Percentiles rank a stretch among this genome's conserved stretches.
These are phyloP conservation scores for Notarius quadriscutis DNA, from an alignment of 2,113 vertebrate species.

Conservation along the genomic window DNA sequence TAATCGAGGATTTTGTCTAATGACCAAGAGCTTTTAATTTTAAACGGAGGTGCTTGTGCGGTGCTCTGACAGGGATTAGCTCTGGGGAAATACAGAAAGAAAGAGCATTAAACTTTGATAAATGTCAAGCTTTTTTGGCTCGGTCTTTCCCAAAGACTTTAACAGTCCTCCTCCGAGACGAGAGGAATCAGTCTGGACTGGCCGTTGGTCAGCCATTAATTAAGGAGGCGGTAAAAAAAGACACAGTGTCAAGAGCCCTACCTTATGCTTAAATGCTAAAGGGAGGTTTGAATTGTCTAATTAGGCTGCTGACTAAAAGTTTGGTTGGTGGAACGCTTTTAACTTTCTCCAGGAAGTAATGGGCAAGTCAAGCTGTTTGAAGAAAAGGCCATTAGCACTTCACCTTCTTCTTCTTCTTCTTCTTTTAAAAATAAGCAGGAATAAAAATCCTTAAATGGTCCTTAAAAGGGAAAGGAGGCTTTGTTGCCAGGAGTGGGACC, in stretches of 20 bases:
- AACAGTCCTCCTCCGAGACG: constrained; percentile 15
- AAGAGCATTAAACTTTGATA: constrained; percentile 28
- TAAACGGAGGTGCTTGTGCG: background rate
- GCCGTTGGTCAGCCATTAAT: constrained; percentile 30
- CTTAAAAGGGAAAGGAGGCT: constrained; percentile 24
- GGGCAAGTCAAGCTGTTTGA: constrained; percentile 30
- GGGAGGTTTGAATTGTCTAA: constrained; percentile 18
- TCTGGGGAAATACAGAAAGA: constrained; percentile 9
- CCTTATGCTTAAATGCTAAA: constrained; percentile 25
- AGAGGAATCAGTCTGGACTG: constrained; percentile 3
- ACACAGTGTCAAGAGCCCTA: constrained; percentile 13
- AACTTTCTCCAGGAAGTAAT: constrained; percentile 13
- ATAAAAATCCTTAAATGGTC: constrained; percentile 39
- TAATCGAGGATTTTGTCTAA: background rate
- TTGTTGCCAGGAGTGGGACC: background rate
- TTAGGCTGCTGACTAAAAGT: constrained; percentile 32
- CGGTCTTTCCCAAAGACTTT: background rate
- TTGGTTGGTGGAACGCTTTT: background rate
- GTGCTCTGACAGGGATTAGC: constrained; percentile 12
- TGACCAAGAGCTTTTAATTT: background rate
- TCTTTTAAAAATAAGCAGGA: constrained; percentile 14
- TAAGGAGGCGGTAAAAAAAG: constrained; percentile 7
- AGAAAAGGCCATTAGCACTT: constrained; percentile 46
- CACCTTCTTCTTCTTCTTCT: background rate
- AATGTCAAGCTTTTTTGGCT: constrained; percentile 33